Base-by-base conservation (phyloP, 2,113 vertebrate genomes). In the Ancistrus triradiatus region DNA sequence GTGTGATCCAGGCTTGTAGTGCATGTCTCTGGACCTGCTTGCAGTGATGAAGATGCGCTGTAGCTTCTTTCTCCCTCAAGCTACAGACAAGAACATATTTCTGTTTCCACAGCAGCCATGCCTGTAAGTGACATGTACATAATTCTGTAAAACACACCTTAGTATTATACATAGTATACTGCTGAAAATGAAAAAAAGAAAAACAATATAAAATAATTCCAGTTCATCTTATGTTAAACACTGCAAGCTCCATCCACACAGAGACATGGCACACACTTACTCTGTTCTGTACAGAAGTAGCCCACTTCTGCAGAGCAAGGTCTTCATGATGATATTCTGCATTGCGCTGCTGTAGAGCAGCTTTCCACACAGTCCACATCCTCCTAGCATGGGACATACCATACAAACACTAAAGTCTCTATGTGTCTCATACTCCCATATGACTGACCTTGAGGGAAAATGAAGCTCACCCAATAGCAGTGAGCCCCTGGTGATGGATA, bases 61-160 rank as follows among this genome's bases (percentile, higher is more conserved):
- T 85, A 43, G 48, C 35, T 61, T 81, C 78, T 47, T 80, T 83
- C 64, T 75, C 50, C 63, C 74, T 90, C 13, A 86, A 77, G 17
- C 15, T 63, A 73, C 74, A 75, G 14, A 31, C 69, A 6, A 43
- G 8, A 0, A 71, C 40, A 31, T 86, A 79, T 43, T 81, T 74
- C 3, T 84, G 75, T 69, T 43, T 88, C 94, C 93, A 97, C 40
- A 58, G 83, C 57, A 83, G 50, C 91, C 89, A 97, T 18, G 83
- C 82, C 95, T 98, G 70, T 56, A n/a, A 71, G 2, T 4, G 27
- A 3, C 44, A 76, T 40, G 51, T 33, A 59, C 22, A 52, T 27
- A 50, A 38, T 18, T 6, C n/a, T 22, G 14, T 46, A 14, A 46
- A 56, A 48, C 17, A 4, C 22, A 7, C 27, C 7, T 31, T 31